These are phyloP conservation scores for Sebastes taczanowskii DNA, from an alignment of 2,797 vertebrate genomes.

Conservation along the genomic window DNA sequence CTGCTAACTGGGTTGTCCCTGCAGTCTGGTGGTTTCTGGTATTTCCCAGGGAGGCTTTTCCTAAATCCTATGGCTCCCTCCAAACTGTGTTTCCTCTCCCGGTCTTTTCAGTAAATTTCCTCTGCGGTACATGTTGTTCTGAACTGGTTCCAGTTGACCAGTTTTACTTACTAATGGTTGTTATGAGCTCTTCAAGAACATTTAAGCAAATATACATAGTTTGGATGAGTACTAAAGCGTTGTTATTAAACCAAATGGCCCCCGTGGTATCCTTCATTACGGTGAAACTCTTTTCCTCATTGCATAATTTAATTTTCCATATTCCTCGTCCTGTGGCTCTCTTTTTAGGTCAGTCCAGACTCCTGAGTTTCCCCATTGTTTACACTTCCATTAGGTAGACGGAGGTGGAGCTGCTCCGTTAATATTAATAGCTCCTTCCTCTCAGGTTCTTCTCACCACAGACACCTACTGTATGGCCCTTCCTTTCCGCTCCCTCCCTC, in stretches of 20 bases:
- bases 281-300: not conserved
- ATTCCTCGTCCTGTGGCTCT: not conserved
- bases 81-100: not conserved
- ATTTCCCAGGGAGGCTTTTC: constrained; percentile 13
- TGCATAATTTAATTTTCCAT: not conserved
- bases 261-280: not conserved
- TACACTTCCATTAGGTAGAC: constrained; percentile 41
- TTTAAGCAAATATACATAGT: not conserved
- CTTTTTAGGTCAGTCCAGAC: constrained; percentile 13
- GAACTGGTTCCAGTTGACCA: constrained; percentile 18
- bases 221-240: not conserved
- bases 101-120: constrained; percentile 1
- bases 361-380: constrained; percentile 35
- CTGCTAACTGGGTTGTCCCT: not conserved
- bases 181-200: not conserved
- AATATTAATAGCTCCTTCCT: constrained; percentile 60
- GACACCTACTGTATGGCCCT: constrained; percentile 36
- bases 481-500: constrained; percentile 39
- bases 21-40: constrained; percentile 8
- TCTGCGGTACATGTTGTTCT: constrained; percentile 2
- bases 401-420: constrained; percentile 13
- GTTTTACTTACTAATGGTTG: not conserved
- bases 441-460: constrained; percentile 55
- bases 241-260: constrained; percentile 7
- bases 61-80: not conserved